Evolutionary conservation across 2,797 vertebrate species (phyloP), one percentile per base, ranked within the genome.

Genomic region (Chrosomus eos): DNA sequence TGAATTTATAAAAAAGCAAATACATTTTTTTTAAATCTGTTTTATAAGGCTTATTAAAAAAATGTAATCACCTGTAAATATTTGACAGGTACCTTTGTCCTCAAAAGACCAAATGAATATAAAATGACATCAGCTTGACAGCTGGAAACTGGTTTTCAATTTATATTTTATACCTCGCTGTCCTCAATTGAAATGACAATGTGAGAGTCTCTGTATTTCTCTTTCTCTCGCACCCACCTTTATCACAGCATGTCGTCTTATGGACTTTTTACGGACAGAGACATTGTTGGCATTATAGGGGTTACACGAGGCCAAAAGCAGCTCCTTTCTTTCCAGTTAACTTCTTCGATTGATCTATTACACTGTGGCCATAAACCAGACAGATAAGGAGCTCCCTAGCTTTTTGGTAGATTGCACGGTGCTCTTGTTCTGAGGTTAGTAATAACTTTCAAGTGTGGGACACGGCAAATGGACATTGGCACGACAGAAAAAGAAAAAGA

Each of bases 371-470:
- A 85, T 82, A 83, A 88, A 89, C 48, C 67, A 66, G 58, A 75
- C 76, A 89, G 91, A 92, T 92, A 92, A 91, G 89, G 78, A 72
- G 70, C 87, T 81, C 89, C 83, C 78, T 80, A 70, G 83, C 86
- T 89, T 89, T 86, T 85, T 75, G 80, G 80, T 84, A 91, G 89
- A 92, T 92, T 91, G 91, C 88, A 66, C 84, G 26, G 87, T 79
- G 90, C 88, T 87, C 86, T 88, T 85, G 88, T 89, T 87, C 86
- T 80, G 83, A 90, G 91, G 90, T 90, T 91, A 89, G 90, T 92
- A 91, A 91, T 89, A 90, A 92, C 90, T 90, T 90, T 87, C 58
- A 48, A 91, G 86, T 60, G 82, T 62, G 45, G 87, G 81, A 90
- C 87, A 89, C 78, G 81, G 85, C 71, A 86, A 89, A 91, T 84